These are phyloP conservation scores for Pollenia angustigena DNA, from an alignment of 2,888 invertebrate genomes.

Conservation along the genomic window DNA sequence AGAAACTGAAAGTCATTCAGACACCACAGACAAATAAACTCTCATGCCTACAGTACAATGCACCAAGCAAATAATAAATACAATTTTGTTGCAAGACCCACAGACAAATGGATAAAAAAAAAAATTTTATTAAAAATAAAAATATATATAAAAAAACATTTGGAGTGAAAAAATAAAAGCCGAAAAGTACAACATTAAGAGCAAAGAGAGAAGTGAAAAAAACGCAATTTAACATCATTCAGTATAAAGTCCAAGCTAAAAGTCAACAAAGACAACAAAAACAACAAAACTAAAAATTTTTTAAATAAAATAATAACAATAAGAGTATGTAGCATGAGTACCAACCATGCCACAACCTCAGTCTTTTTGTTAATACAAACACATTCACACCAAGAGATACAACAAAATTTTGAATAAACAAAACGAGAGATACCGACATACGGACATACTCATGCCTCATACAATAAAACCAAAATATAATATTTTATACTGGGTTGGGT, in stretches of 20 bases:
- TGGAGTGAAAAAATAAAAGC: slow-evolving; percentile 30
- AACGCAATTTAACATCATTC: slow-evolving; percentile 43
- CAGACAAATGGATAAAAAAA: slow-evolving; percentile 37
- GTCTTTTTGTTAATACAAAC: slow-evolving; percentile 4
- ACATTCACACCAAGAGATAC: slow-evolving; percentile 4
- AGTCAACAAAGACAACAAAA: slow-evolving; percentile 6
- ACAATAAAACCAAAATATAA: neutral
- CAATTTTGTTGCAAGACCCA: slow-evolving; percentile 65
- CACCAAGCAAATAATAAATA: slow-evolving; percentile 59
- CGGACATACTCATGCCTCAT: neutral
- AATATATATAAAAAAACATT: slow-evolving; percentile 5
- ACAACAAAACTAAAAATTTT: slow-evolving; percentile 9
- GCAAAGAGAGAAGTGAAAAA: slow-evolving; percentile 13
- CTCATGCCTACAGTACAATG: slow-evolving; percentile 53
- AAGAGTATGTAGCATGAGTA: slow-evolving; percentile 8
- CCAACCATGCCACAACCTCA: slow-evolving; percentile 32
- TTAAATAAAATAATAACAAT: slow-evolving; percentile 25
- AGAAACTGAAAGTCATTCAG: slow-evolving; percentile 68
- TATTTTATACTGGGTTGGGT: slow-evolving; percentile 50
- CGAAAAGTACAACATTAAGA: slow-evolving; percentile 19
- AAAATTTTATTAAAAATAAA: neutral
- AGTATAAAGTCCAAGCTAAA: slow-evolving; percentile 26
- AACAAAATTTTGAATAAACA: slow-evolving; percentile 35
- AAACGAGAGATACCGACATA: neutral
- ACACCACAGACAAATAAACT: slow-evolving; percentile 34